These are phyloP conservation scores for Bubo blakistoni DNA, from an alignment of 2,113 vertebrate genomes.

Conservation along the genomic window DNA sequence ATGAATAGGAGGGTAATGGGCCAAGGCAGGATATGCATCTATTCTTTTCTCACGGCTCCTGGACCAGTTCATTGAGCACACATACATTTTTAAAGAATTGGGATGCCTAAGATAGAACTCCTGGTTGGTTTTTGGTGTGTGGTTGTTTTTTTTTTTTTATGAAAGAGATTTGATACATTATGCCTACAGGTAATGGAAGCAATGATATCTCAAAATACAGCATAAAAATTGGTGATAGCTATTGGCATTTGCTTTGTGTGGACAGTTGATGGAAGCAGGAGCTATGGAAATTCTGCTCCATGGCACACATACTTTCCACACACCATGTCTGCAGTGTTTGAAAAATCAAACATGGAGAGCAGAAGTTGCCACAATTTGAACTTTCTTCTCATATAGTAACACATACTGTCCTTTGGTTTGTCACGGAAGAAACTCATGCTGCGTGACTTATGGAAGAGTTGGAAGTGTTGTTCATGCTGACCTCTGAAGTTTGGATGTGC, in stretches of 20 bases:
- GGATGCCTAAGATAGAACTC: not conserved
- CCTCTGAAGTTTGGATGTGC: not conserved
- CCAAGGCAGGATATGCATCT: not conserved
- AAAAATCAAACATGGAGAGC: not conserved
- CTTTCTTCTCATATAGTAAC: not conserved
- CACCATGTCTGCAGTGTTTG: not conserved
- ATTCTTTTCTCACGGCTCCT: not conserved
- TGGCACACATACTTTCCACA: no score
- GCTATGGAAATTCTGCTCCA: not conserved
- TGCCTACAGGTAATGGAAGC: not conserved
- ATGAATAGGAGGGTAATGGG: not conserved
- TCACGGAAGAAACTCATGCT: not conserved
- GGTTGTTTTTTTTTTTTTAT: not conserved
- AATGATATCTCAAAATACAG: not conserved
- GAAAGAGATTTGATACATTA: not conserved
- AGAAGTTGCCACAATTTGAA: not conserved
- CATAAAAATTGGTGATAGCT: not conserved
- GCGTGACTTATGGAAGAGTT: not conserved
- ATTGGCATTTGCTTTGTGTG: not conserved
- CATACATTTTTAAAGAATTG: not conserved
- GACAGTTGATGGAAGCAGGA: not conserved
- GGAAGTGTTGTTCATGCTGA: not conserved
- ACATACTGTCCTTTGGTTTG: not conserved
- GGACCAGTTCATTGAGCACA: not conserved
- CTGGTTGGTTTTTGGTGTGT: not conserved